These are phyloP conservation scores for Plutomurus gul DNA, from an alignment of 1,140 invertebrate genomes.

Conservation along the genomic window DNA sequence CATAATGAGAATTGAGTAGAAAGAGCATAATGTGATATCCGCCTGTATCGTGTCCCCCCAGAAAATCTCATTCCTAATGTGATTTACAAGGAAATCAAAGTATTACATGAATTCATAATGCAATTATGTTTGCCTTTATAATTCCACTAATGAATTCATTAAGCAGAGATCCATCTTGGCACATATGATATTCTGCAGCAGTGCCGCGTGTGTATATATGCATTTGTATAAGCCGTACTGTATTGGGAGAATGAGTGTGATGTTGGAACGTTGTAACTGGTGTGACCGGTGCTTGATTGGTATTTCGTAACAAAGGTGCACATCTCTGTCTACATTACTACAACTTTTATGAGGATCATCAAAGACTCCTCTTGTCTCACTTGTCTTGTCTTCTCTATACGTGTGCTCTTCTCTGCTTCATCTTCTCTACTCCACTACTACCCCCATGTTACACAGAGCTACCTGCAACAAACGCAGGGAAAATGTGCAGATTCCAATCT, in stretches of 20 bases:
- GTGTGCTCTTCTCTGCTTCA: background rate
- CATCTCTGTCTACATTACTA: background rate
- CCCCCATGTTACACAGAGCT: no score
- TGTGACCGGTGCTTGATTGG: background rate
- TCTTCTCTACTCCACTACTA: background rate
- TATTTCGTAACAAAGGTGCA: constrained; percentile 18
- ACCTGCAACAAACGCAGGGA: no score
- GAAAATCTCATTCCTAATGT: background rate
- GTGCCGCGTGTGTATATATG: background rate
- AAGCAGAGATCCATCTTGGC: background rate
- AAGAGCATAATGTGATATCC: no score
- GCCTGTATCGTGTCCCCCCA: no score
- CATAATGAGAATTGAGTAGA: background rate
- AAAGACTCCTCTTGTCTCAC: background rate
- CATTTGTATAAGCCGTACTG: background rate
- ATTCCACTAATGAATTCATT: background rate
- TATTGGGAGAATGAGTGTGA: background rate
- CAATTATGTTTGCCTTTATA: background rate
- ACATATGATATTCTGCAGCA: background rate
- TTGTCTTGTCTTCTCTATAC: background rate
- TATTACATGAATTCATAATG: background rate
- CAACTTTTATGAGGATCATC: background rate
- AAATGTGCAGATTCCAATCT: background rate
- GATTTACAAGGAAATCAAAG: background rate
- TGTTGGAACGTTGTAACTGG: background rate